phyloP scores from a whole-genome alignment of 53 echinoderm and acorn worm species.

The Arbacia lixula region DNA sequence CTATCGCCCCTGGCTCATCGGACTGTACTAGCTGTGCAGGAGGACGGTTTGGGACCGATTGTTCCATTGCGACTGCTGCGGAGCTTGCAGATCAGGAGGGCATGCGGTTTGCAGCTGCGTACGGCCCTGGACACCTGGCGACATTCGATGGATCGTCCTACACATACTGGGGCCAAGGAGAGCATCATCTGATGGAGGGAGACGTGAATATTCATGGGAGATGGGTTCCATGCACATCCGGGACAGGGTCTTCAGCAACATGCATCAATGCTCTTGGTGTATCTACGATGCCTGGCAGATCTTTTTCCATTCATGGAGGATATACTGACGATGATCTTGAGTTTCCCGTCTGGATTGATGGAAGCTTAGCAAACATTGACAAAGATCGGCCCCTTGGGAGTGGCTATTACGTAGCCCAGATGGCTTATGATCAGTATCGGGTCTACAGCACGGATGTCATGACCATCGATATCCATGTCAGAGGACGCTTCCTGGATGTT shows the following conservation, averaged over 20 bases:
- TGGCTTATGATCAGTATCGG: conserved; percentile 70
- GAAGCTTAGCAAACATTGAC: conserved; percentile 22
- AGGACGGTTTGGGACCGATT: conserved; percentile 77
- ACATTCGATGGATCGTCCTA: conserved; percentile 90
- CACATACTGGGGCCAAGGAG: conserved; percentile 75
- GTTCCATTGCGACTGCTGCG: conserved; percentile 66
- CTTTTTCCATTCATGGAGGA: conserved; percentile 77
- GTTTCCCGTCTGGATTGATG: conserved; percentile 74
- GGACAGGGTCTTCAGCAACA: conserved; percentile 41
- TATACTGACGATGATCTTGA: conserved; percentile 70
- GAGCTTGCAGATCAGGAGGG: conserved; percentile 43
- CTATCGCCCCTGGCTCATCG: conserved; percentile 50
- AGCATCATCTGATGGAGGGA: conserved; percentile 63
- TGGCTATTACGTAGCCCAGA: conserved; percentile 55
- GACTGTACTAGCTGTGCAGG: conserved; percentile 80
- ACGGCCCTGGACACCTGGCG: conserved; percentile 83
- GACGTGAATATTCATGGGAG: conserved; percentile 68
- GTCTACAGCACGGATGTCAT: conserved; percentile 45
- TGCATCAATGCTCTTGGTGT: conserved; percentile 84
- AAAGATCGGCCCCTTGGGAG: conserved; percentile 3
- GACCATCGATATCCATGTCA: conserved; percentile 64
- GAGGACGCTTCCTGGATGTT: conserved; percentile 78
- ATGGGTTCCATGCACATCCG: conserved; percentile 68
- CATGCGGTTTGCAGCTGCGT: conserved; percentile 63
- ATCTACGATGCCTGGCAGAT: conserved; percentile 20